These are phyloP conservation scores for Tautogolabrus adspersus DNA, from an alignment of 2,113 vertebrate species.

Conservation along the genomic window DNA sequence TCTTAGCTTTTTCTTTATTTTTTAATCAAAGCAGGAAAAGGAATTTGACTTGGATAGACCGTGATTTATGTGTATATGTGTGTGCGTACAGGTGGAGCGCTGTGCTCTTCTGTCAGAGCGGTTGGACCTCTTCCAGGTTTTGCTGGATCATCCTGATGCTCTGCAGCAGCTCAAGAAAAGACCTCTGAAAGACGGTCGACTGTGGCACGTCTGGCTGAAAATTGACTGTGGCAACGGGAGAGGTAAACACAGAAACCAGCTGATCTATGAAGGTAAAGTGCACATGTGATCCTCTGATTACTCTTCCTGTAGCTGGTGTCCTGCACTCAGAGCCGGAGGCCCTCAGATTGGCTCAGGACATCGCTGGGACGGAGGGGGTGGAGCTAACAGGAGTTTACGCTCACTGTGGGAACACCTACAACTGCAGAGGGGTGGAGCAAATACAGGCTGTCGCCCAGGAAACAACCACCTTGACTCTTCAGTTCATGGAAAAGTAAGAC, in stretches of 20 bases:
- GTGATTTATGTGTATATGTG: no score
- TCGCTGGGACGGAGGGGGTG: slow-evolving; percentile 70
- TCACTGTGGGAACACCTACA: slow-evolving; percentile 89
- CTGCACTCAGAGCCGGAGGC: slow-evolving; percentile 77
- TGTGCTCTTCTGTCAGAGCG: slow-evolving; percentile 81
- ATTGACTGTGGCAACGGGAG: slow-evolving; percentile 87
- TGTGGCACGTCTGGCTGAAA: slow-evolving; percentile 88
- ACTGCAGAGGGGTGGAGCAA: slow-evolving; percentile 77
- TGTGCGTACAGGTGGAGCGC: slow-evolving; percentile 73
- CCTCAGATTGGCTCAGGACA: slow-evolving; percentile 77
- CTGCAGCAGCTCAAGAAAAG: slow-evolving; percentile 75
- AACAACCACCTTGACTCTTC: slow-evolving; percentile 78
- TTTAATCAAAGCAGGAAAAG: no score
- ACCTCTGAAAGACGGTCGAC: slow-evolving; percentile 67
- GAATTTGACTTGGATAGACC: no score
- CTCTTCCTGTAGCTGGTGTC: slow-evolving; percentile 79
- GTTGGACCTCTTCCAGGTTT: slow-evolving; percentile 84
- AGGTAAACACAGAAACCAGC: slow-evolving; percentile 65
- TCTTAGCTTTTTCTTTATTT: no score
- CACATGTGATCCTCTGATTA: background rate
- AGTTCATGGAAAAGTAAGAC: slow-evolving; percentile 85
- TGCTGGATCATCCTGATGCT: slow-evolving; percentile 82
- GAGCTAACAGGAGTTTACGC: slow-evolving; percentile 85
- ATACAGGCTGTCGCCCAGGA: slow-evolving; percentile 82
- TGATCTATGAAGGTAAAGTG: background rate